Conservation (phyloP, 2,888 invertebrate species). For the Heteromurus nitidus region DNA sequence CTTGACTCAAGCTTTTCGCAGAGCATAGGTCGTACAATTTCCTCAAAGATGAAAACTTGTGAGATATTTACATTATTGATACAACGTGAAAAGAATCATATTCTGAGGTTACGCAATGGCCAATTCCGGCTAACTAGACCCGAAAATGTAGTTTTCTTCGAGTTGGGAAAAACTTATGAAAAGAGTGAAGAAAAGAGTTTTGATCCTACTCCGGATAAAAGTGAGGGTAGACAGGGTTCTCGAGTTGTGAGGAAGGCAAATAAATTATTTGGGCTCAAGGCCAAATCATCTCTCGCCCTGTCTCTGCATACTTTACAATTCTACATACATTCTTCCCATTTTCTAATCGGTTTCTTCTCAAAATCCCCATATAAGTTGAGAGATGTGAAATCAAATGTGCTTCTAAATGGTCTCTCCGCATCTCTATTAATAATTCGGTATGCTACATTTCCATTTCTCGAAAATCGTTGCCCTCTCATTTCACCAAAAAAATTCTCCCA, state of each 20-base stretch:
- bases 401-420: constrained; percentile 14
- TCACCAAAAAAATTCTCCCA: background rate
- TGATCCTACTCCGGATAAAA: background rate
- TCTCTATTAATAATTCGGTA: constrained; percentile 21
- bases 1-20: constrained; percentile 26
- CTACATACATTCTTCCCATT: constrained; percentile 15
- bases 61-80: constrained; percentile 5
- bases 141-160: background rate
- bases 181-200: background rate
- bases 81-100: constrained; percentile 6
- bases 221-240: background rate
- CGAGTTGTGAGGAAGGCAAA: constrained; percentile 16
- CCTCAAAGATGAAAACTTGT: background rate
- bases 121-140: no score
- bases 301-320: constrained; percentile 8
- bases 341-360: constrained; percentile 15
- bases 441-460: background rate
- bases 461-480: background rate
- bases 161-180: background rate
- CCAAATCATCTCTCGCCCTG: constrained; percentile 32
- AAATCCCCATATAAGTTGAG: no score
- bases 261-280: constrained; percentile 54
- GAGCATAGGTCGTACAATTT: constrained; percentile 1
- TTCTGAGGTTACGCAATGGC: constrained; percentile 21
- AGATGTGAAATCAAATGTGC: background rate